Percentiles rank a stretch among this genome's conserved stretches.
Evolutionary conservation across 2,888 invertebrate species (phyloP).

Genomic region (Cryptocephalus primarius): DNA sequence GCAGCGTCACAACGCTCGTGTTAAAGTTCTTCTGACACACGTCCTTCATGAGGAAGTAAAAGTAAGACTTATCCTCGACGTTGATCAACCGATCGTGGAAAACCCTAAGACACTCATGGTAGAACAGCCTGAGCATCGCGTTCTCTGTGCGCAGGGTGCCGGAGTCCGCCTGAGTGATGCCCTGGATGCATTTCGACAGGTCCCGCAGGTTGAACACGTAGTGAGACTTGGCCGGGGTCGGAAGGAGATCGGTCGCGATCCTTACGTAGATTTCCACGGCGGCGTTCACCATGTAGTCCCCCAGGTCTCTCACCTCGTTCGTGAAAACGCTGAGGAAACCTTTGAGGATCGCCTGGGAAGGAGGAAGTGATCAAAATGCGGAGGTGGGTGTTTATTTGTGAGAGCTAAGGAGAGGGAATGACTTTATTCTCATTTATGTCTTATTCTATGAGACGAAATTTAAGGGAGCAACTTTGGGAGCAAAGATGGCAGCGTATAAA

Average conservation of each 20-base stretch:
- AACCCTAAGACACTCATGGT: slow-evolving; percentile 83
- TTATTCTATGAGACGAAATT: too few relatives aligned
- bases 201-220: slow-evolving; percentile 89
- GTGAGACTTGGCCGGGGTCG: slow-evolving; percentile 86
- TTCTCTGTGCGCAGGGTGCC: slow-evolving; percentile 53
- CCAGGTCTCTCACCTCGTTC: slow-evolving; percentile 52
- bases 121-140: slow-evolving; percentile 69
- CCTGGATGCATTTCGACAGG: slow-evolving; percentile 82
- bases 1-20: slow-evolving; percentile 47
- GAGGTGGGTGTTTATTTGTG: too few relatives aligned
- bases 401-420: too few relatives aligned
- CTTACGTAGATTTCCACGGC: slow-evolving; percentile 75
- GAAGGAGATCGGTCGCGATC: slow-evolving; percentile 69
- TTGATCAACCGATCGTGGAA: slow-evolving; percentile 79
- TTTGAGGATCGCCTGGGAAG: slow-evolving; percentile 49
- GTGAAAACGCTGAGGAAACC: slow-evolving; percentile 75
- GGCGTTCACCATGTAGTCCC: slow-evolving; percentile 66
- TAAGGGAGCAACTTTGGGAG: too few relatives aligned
- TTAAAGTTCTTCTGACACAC: slow-evolving; percentile 56
- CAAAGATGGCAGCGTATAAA: too few relatives aligned
- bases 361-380: background rate
- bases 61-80: slow-evolving; percentile 68
- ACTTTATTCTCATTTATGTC: too few relatives aligned
- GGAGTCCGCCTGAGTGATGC: slow-evolving; percentile 74
- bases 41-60: slow-evolving; percentile 59